Evolutionary conservation across 2,888 invertebrate species (phyloP).

Genomic region (Danaus chrysippus): DNA sequence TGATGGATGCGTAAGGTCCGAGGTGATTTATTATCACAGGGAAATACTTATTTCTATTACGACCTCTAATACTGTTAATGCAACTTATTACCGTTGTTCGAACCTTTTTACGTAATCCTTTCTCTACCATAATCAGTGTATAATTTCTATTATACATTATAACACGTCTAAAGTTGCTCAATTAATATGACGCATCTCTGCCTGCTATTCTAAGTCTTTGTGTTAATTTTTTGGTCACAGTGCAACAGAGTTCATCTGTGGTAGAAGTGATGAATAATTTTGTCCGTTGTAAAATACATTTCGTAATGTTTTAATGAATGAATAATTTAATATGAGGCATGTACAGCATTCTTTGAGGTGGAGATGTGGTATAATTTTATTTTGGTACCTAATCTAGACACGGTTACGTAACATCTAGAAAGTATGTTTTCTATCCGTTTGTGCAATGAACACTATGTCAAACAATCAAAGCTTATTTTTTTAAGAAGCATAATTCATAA

Average conservation of each 20-base stretch:
- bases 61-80: slow-evolving; percentile 39
- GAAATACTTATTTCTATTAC: slow-evolving; percentile 37
- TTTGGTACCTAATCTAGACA: slow-evolving; percentile 22
- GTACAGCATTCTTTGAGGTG: not conserved
- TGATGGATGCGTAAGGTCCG: slow-evolving; percentile 28
- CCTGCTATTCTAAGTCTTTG: no score
- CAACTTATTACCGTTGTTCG: slow-evolving; percentile 47
- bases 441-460: slow-evolving; percentile 20
- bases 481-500: not conserved
- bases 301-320: no score
- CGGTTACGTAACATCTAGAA: slow-evolving; percentile 25
- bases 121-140: slow-evolving; percentile 32
- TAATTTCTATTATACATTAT: not conserved
- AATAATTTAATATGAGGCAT: no score
- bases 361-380: slow-evolving; percentile 12
- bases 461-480: slow-evolving; percentile 12
- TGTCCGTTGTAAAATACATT: no score
- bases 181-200: no score
- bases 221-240: no score
- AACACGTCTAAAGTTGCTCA: no score
- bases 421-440: slow-evolving; percentile 18
- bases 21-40: slow-evolving; percentile 38
- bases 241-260: no score
- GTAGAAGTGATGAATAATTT: no score
- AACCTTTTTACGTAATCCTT: slow-evolving; percentile 49